Conservation (phyloP, 2,888 invertebrate species). For the Apeira syringaria region DNA sequence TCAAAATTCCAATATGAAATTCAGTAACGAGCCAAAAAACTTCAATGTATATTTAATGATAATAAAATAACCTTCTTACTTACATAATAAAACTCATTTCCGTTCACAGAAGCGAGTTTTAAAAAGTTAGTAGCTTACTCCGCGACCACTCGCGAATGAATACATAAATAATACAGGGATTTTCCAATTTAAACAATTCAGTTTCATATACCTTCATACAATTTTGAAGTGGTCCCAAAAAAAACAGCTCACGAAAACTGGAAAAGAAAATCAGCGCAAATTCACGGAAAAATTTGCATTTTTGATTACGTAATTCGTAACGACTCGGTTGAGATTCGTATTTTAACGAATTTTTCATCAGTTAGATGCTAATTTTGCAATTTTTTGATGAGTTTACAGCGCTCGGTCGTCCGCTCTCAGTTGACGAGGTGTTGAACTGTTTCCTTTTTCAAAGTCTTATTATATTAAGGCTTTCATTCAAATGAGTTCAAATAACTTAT, state of each 20-base stretch:
- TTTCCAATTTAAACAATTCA: constrained; percentile 26
- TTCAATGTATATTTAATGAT: neutral
- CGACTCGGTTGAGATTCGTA: constrained; percentile 34
- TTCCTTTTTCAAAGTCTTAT: neutral
- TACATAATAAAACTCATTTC: neutral
- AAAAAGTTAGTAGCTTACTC: constrained; percentile 6
- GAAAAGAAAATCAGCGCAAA: constrained; percentile 49
- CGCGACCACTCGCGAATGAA: constrained; percentile 8
- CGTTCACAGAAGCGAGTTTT: constrained; percentile 2
- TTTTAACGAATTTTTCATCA: constrained; percentile 31
- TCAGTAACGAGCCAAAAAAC: too few species aligned
- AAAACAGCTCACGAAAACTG: constrained; percentile 30
- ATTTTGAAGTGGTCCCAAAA: constrained; percentile 34
- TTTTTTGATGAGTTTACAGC: constrained; percentile 23
- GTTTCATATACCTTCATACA: constrained; percentile 34
- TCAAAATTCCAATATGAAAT: too few species aligned
- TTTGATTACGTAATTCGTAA: constrained; percentile 63
- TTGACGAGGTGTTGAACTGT: neutral
- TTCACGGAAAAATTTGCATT: constrained; percentile 58
- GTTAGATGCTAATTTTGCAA: constrained; percentile 19
- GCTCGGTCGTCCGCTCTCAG: constrained; percentile 2
- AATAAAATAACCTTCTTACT: neutral
- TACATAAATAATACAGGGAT: constrained; percentile 17
- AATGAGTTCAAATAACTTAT: too few species aligned
- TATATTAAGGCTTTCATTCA: too few species aligned